Conservation (phyloP, 2,888 invertebrate genomes). For the Volucella inflata region DNA sequence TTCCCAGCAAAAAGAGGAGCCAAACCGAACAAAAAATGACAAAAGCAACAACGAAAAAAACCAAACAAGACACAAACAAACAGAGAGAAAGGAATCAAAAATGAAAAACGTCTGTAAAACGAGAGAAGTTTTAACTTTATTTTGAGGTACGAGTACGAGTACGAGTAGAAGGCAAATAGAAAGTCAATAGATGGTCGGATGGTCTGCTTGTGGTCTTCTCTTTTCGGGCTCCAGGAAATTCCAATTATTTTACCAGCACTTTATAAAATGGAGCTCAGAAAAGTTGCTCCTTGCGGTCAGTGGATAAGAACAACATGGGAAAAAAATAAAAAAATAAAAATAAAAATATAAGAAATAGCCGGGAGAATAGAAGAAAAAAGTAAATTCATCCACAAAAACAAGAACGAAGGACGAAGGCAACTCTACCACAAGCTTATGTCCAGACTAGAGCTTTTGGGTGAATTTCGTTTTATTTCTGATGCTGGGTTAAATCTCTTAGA, state of each 20-base stretch:
- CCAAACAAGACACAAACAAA: conserved; percentile 12
- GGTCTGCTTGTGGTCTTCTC: not conserved
- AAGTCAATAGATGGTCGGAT: conserved; percentile 23
- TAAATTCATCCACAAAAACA: conserved; percentile 18
- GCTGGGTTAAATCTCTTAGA: conserved; percentile 15
- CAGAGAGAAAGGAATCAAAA: not conserved
- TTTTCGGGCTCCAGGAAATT: conserved; percentile 49
- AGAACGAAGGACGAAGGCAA: conserved; percentile 11
- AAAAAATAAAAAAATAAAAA: not conserved
- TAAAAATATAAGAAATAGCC: conserved; percentile 30
- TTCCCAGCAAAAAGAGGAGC: not conserved
- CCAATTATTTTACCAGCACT: conserved; percentile 74
- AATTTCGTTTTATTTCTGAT: conserved; percentile 38
- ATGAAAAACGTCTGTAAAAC: not conserved
- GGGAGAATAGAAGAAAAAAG: not conserved
- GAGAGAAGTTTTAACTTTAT: conserved; percentile 31
- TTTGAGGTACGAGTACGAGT: conserved; percentile 23
- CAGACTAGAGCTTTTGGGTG: conserved; percentile 42
- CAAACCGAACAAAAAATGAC: not conserved
- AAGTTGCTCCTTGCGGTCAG: conserved; percentile 65
- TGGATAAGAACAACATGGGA: conserved; percentile 37
- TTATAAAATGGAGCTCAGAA: conserved; percentile 64
- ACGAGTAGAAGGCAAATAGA: conserved; percentile 26
- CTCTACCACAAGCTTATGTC: conserved; percentile 39
- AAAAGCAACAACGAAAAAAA: conserved; percentile 23